These are phyloP conservation scores for Carabus problematicus DNA, from an alignment of 2,888 invertebrate genomes.

Conservation along the genomic window DNA sequence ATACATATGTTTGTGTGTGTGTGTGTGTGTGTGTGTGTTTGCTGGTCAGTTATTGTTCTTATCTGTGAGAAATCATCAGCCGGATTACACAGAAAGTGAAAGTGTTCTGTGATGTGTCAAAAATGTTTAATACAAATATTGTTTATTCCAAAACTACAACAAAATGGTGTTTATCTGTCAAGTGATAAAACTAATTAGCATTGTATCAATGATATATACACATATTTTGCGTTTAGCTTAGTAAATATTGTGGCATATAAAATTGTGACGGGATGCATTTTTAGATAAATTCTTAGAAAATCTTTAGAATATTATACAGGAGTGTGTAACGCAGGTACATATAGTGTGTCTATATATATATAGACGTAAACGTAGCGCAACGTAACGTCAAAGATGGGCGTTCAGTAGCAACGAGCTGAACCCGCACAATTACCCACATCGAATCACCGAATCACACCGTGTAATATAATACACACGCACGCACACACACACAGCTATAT, in stretches of 20 bases:
- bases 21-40: background rate
- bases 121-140: no score
- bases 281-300: background rate
- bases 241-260: background rate
- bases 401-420: conserved; percentile 32
- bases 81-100: conserved; percentile 1
- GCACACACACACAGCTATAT: no score
- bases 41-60: no score
- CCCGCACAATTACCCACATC: conserved; percentile 38
- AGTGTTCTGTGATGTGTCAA: background rate
- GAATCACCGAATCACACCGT: conserved; percentile 35
- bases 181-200: conserved; percentile 2
- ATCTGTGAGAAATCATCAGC: background rate
- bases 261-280: conserved; percentile 1
- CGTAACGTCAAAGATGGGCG: no score
- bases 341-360: no score
- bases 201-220: background rate
- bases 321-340: no score
- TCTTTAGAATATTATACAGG: no score
- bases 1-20: background rate
- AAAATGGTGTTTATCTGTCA: conserved; percentile 1
- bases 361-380: background rate
- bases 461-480: conserved; percentile 36
- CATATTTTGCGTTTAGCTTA: background rate
- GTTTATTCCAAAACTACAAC: background rate